Evolutionary conservation across 2,888 invertebrate species (phyloP).

Genomic region (Hermaeophaga mercurialis): DNA sequence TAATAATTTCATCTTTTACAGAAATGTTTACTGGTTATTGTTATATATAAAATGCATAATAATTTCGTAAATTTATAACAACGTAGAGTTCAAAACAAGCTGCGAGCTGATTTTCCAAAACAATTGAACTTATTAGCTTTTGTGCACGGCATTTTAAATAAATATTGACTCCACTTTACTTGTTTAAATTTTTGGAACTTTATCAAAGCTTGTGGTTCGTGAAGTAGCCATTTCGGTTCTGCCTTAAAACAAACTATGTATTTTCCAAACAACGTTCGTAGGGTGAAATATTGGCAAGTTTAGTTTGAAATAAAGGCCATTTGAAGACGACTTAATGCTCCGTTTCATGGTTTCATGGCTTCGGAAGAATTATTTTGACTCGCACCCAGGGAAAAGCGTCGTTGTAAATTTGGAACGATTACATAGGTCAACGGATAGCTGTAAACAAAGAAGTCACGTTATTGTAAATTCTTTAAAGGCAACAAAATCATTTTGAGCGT

Average conservation of each 20-base stretch:
- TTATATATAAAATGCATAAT: too few species aligned
- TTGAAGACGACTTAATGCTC: conserved; percentile 26
- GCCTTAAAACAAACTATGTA: conserved; percentile 24
- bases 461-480: neutral
- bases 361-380: conserved; percentile 23
- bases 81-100: too few species aligned
- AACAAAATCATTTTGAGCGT: too few species aligned
- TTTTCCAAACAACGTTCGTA: conserved; percentile 28
- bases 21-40: too few species aligned
- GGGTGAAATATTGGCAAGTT: conserved; percentile 32
- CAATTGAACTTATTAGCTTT: too few species aligned
- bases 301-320: conserved; percentile 30
- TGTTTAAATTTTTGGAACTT: too few species aligned
- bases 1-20: too few species aligned
- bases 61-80: too few species aligned
- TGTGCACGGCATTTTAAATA: too few species aligned
- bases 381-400: conserved; percentile 2
- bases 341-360: conserved; percentile 25
- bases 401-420: conserved; percentile 5
- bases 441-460: neutral
- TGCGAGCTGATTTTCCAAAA: too few species aligned
- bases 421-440: neutral
- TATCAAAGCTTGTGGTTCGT: too few species aligned
- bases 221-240: neutral
- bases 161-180: too few species aligned